Conservation (phyloP, 2,888 invertebrate genomes). For the Rhopalosiphum nymphaeae region DNA sequence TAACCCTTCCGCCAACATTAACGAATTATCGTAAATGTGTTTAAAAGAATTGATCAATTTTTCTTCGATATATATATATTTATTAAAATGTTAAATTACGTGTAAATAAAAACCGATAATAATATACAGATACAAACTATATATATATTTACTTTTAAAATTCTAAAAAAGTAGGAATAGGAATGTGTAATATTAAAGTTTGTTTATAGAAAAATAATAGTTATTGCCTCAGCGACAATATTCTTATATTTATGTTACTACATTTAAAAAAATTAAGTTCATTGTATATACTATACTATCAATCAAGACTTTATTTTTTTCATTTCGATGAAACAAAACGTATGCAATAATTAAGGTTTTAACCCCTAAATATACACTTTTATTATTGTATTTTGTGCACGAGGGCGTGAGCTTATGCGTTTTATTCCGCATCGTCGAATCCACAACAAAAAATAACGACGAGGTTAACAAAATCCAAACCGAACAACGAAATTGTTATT, state of each 20-base stretch:
- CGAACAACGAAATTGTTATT: not conserved
- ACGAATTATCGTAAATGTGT: too few species aligned
- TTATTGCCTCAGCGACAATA: too few species aligned
- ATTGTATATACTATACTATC: not conserved
- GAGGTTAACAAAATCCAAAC: not conserved
- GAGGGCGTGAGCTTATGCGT: not conserved
- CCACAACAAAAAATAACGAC: not conserved
- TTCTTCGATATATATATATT: too few species aligned
- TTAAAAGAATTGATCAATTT: too few species aligned
- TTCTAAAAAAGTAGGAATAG: too few species aligned
- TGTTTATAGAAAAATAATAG: not conserved
- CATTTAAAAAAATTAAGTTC: not conserved
- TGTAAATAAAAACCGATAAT: too few species aligned
- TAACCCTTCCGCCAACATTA: too few species aligned
- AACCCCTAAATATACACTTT: not conserved
- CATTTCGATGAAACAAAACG: not conserved
- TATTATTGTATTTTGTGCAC: not conserved
- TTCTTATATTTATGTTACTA: not conserved
- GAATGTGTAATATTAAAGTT: too few species aligned
- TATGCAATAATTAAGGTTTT: not conserved
- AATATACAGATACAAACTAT: too few species aligned
- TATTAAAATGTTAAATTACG: too few species aligned
- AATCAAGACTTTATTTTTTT: not conserved
- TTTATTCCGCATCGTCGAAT: not conserved
- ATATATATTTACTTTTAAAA: too few species aligned